phyloP scores from a whole-genome alignment of 2,113 vertebrate species.

The Columba janthina region DNA sequence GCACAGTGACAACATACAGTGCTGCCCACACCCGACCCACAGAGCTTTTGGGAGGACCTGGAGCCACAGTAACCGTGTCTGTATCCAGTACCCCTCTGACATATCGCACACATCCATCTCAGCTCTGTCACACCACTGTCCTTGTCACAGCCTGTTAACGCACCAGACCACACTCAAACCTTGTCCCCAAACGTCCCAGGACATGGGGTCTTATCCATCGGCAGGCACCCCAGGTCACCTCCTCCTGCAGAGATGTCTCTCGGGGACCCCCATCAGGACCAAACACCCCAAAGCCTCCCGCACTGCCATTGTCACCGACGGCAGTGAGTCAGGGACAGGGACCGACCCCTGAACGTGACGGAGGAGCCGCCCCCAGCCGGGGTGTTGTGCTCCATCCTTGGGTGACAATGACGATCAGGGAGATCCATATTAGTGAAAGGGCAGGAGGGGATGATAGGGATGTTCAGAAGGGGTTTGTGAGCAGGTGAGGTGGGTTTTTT shows the following conservation, averaged over 20 bases:
- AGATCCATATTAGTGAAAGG: not conserved
- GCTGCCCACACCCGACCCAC: too few relatives aligned
- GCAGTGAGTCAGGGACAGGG: not conserved
- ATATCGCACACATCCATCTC: fast-evolving
- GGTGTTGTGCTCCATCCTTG: not conserved
- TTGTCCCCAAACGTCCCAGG: not conserved
- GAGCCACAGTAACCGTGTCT: not conserved
- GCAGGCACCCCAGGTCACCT: not conserved
- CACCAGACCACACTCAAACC: not conserved
- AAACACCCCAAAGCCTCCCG: not conserved
- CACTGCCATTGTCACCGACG: fast-evolving
- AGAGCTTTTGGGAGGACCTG: not conserved
- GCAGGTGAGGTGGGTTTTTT: not conserved
- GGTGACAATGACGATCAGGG: not conserved
- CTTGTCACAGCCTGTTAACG: fast-evolving
- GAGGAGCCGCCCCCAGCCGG: not conserved
- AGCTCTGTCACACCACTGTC: not conserved
- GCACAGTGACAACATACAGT: not conserved
- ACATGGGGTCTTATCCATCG: fast-evolving
- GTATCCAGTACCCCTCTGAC: not conserved
- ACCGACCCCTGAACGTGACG: not conserved
- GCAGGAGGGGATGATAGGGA: not conserved
- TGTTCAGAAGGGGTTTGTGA: not conserved
- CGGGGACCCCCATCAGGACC: not conserved
- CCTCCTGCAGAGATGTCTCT: not conserved